phyloP scores from a whole-genome alignment of 53 echinoderm and acorn worm species.

The Hippasteria phrygiana region DNA sequence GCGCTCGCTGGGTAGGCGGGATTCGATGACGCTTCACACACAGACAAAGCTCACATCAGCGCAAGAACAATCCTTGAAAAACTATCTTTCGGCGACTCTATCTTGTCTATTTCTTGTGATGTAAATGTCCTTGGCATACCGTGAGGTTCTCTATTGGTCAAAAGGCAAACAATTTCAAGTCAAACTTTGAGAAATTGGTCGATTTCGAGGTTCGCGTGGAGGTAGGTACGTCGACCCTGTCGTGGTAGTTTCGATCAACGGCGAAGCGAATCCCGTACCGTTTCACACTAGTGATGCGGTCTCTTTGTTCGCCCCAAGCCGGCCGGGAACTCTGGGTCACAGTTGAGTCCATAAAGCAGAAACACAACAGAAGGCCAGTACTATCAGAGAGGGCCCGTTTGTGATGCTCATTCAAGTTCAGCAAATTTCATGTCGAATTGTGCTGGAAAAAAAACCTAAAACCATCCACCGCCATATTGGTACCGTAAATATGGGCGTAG shows the following conservation, averaged over 20 bases:
- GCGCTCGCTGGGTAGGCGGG: no score
- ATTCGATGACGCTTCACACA: no score
- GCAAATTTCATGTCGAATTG: background rate
- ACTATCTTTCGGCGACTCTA: no score
- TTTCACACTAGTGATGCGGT: background rate
- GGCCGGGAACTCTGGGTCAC: background rate
- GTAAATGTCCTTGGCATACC: background rate
- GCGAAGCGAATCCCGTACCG: no score
- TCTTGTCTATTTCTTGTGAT: no score
- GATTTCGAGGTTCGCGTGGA: background rate
- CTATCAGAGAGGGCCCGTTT: background rate
- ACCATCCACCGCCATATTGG: no score
- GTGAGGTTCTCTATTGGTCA: background rate
- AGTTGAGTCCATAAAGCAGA: background rate
- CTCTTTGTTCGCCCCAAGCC: background rate
- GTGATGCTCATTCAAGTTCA: background rate
- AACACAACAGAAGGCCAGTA: background rate
- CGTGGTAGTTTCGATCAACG: no score
- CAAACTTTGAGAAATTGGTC: background rate
- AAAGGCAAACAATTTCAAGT: background rate
- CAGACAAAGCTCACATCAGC: no score
- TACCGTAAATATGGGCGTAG: no score
- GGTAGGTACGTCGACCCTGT: no score
- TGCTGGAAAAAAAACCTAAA: no score
- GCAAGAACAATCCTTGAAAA: no score